These are phyloP conservation scores for Malurus melanocephalus DNA, from an alignment of 2,113 vertebrate genomes.

Conservation along the genomic window DNA sequence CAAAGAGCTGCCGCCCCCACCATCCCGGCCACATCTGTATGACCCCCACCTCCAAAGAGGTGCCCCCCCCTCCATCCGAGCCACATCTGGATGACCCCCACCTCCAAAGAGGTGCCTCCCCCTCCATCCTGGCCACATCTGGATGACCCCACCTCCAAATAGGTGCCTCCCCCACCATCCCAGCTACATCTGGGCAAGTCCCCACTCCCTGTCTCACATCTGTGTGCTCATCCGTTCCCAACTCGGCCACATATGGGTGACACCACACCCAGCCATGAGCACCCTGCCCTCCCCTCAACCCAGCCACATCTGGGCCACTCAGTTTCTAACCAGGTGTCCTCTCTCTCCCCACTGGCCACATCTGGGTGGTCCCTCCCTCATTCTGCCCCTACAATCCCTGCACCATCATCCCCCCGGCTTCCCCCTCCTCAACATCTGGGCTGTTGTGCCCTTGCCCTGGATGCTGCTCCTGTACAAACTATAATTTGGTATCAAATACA, in stretches of 20 bases:
- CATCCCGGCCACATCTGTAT: not conserved
- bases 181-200: not conserved
- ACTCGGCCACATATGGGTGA: not conserved
- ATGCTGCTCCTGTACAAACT: rapidly evolving
- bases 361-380: not conserved
- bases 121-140: not conserved
- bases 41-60: too few relatives aligned
- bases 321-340: not conserved
- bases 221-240: not conserved
- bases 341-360: not conserved
- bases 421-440: not conserved
- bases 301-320: not conserved
- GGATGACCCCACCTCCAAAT: not conserved
- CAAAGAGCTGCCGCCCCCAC: too few relatives aligned
- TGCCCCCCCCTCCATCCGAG: too few relatives aligned
- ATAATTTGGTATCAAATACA: rapidly evolving
- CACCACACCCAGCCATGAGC: not conserved
- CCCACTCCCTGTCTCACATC: not conserved
- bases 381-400: not conserved
- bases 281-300: too few relatives aligned
- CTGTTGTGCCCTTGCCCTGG: not conserved
- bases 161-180: too few relatives aligned
- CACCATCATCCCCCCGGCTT: rapidly evolving
- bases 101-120: not conserved
- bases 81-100: not conserved